Evolutionary conservation across 2,797 vertebrate species (phyloP).

Genomic region (Hoplostethus atlanticus): DNA sequence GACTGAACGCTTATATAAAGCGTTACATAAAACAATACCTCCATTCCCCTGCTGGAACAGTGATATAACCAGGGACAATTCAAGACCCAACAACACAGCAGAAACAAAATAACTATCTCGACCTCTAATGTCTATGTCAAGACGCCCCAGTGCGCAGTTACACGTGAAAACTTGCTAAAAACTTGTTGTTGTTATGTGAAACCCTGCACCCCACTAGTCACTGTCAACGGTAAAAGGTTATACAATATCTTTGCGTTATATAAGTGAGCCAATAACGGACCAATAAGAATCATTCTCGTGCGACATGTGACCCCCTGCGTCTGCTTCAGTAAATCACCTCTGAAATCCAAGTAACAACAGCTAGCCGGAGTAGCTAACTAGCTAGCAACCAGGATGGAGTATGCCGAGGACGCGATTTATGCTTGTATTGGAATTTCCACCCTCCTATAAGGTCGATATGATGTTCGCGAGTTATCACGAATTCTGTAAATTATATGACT

Average conservation of each 20-base stretch:
- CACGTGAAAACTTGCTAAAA: not conserved
- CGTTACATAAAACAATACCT: constrained; percentile 77
- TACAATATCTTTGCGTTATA: constrained; percentile 84
- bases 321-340: constrained; percentile 22
- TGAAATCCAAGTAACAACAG: constrained; percentile 40
- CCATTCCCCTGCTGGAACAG: constrained; percentile 6
- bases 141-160: not conserved
- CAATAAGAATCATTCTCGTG: constrained; percentile 64
- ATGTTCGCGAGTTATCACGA: not conserved
- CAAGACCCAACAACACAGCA: not conserved
- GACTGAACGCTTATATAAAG: constrained; percentile 76
- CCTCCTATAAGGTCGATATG: not conserved
- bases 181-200: not conserved
- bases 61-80: not conserved
- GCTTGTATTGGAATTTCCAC: not conserved
- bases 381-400: constrained; percentile 32
- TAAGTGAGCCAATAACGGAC: constrained; percentile 82
- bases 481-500: no score
- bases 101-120: not conserved
- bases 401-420: rapidly evolving
- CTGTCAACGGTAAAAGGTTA: constrained; percentile 68
- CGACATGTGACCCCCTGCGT: constrained; percentile 70
- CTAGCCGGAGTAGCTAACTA: constrained; percentile 53
- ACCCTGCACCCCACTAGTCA: constrained; percentile 2
- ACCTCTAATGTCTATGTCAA: not conserved